phyloP scores from a whole-genome alignment of 2,797 vertebrate species.

The Pseudochromis fuscus region DNA sequence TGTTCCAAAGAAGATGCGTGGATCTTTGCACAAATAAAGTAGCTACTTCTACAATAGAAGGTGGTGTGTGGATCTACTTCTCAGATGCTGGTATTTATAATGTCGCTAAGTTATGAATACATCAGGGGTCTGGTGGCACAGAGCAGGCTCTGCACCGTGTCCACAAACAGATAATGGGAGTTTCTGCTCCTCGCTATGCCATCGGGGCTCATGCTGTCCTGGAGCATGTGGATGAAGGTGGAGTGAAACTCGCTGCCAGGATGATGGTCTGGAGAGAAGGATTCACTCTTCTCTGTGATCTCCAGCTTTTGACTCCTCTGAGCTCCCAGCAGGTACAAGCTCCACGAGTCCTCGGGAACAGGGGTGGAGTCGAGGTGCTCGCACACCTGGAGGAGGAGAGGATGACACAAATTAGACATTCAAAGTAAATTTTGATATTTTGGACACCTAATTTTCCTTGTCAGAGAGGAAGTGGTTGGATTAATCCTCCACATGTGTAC shows the following conservation, averaged over 20 bases:
- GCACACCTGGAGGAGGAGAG: constrained; percentile 78
- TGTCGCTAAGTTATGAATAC: constrained; percentile 58
- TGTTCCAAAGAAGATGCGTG: constrained; percentile 79
- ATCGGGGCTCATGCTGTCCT: constrained; percentile 81
- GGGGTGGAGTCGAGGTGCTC: constrained; percentile 75
- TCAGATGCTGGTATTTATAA: neutral
- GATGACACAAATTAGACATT: neutral
- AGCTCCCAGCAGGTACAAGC: constrained; percentile 86
- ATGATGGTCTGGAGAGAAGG: constrained; percentile 84
- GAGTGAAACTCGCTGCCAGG: constrained; percentile 90
- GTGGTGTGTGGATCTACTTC: constrained; percentile 5
- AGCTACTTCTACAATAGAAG: constrained; percentile 67
- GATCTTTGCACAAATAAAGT: constrained; percentile 87
- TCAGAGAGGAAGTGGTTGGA: neutral
- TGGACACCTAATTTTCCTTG: neutral
- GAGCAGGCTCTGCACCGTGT: constrained; percentile 86
- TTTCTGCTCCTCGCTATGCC: constrained; percentile 66
- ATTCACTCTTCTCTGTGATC: constrained; percentile 82
- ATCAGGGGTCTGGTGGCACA: constrained; percentile 86
- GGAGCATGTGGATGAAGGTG: constrained; percentile 91
- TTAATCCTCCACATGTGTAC: neutral
- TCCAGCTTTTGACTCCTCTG: constrained; percentile 86
- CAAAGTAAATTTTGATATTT: neutral
- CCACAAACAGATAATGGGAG: constrained; percentile 77
- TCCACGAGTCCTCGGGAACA: constrained; percentile 72